These are phyloP conservation scores for Drosophila subquinaria DNA, from an alignment of 2,888 invertebrate genomes.

Conservation along the genomic window DNA sequence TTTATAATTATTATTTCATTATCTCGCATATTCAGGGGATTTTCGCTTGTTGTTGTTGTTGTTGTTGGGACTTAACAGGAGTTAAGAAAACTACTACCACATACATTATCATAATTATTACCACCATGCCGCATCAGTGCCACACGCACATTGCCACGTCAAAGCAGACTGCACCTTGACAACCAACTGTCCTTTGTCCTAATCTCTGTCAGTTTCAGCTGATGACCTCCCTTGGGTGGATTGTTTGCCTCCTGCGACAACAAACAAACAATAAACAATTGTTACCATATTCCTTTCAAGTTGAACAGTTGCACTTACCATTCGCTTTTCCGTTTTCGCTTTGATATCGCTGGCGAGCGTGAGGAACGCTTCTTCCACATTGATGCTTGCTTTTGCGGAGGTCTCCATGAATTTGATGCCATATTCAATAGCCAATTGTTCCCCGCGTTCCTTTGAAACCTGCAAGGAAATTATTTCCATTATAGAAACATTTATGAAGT, in stretches of 20 bases:
- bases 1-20: conserved; percentile 54
- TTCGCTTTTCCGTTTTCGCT: conserved; percentile 98
- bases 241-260: conserved; percentile 93
- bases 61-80: conserved; percentile 77
- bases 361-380: conserved; percentile 99
- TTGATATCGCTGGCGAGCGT: conserved; percentile 99
- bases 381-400: conserved; percentile 98
- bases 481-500: too few relatives aligned
- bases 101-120: conserved; percentile 75
- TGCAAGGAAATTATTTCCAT: conserved; percentile 68
- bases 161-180: conserved; percentile 94
- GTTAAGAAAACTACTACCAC: conserved; percentile 84
- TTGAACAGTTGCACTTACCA: conserved; percentile 88
- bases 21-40: conserved; percentile 54
- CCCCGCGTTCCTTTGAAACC: conserved; percentile 98
- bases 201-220: conserved; percentile 91
- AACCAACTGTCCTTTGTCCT: conserved; percentile 94
- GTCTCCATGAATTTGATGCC: conserved; percentile 99
- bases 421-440: conserved; percentile 98
- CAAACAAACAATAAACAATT: conserved; percentile 33
- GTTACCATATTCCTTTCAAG: not conserved
- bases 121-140: conserved; percentile 79
- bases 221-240: conserved; percentile 93
- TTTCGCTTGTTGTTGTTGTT: conserved; percentile 41
- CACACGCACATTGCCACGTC: conserved; percentile 87